A percentile compares a stretch with the other conserved stretches of the same genome.
phyloP scores from a whole-genome alignment of 2,888 invertebrate genomes.

The Athripsodes cinereus region DNA sequence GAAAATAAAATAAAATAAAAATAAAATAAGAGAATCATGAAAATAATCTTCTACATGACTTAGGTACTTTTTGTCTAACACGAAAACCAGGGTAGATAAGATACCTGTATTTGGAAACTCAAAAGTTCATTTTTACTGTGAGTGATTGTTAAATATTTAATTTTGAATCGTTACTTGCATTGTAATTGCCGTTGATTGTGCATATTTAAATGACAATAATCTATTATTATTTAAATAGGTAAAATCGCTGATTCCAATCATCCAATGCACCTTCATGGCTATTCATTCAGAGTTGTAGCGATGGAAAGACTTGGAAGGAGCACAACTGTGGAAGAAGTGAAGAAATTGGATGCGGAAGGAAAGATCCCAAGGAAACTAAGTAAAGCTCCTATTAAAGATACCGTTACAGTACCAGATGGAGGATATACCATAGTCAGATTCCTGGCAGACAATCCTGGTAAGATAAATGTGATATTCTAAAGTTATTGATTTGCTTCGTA shows the following conservation, averaged over 20 bases:
- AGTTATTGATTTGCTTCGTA: background rate
- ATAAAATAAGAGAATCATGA: no score
- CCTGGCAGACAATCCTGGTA: slow-evolving; percentile 78
- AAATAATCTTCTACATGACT: no score
- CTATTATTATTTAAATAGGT: no score
- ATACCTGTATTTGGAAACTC: no score
- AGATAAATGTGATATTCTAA: slow-evolving; percentile 14
- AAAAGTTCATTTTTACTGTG: no score
- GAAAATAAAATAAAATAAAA: no score
- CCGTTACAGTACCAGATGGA: slow-evolving; percentile 85
- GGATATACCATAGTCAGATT: slow-evolving; percentile 84
- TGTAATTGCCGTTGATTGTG: no score
- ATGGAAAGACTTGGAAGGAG: slow-evolving; percentile 65
- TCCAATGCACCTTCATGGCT: slow-evolving; percentile 83
- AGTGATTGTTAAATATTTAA: no score
- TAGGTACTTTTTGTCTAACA: no score
- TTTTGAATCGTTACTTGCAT: no score
- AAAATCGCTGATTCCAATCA: slow-evolving; percentile 79
- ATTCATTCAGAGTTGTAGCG: slow-evolving; percentile 75
- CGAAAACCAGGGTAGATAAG: no score
- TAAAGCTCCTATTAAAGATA: slow-evolving; percentile 78
- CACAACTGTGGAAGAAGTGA: slow-evolving; percentile 63
- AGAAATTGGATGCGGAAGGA: slow-evolving; percentile 63
- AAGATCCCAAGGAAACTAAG: slow-evolving; percentile 64
- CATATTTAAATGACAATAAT: no score